phyloP scores from a whole-genome alignment of 2,888 invertebrate genomes.

The Diaperis boleti region DNA sequence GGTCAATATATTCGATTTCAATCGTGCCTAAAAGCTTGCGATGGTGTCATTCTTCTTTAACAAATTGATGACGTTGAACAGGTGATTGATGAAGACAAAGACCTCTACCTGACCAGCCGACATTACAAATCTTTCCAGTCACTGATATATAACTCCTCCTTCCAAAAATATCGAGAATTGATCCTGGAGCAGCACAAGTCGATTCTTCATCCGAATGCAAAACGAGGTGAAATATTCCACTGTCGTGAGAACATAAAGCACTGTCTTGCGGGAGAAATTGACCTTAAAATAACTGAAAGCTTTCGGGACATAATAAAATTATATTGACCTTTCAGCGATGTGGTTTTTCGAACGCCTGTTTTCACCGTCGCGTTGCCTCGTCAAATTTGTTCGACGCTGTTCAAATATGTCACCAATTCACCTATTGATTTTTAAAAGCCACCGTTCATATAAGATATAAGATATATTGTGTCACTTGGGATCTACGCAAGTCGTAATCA shows the following conservation, averaged over 20 bases:
- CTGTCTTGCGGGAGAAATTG: slow-evolving; percentile 52
- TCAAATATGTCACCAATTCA: slow-evolving; percentile 22
- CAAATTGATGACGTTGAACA: too few species aligned
- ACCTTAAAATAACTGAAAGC: slow-evolving; percentile 54
- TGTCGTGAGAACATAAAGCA: slow-evolving; percentile 47
- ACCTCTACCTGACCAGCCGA: too few species aligned
- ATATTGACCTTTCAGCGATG: slow-evolving; percentile 46
- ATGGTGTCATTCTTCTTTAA: too few species aligned
- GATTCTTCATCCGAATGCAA: slow-evolving; percentile 31
- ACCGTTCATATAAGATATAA: too few species aligned
- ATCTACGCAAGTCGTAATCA: slow-evolving; percentile 17
- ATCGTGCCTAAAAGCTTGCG: too few species aligned
- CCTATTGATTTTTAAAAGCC: slow-evolving; percentile 22
- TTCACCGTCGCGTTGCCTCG: slow-evolving; percentile 13
- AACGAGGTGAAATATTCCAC: slow-evolving; percentile 37
- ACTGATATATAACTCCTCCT: slow-evolving; percentile 19
- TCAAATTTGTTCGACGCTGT: slow-evolving; percentile 20
- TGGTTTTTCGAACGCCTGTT: slow-evolving; percentile 31
- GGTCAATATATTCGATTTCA: too few species aligned
- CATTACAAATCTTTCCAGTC: too few species aligned
- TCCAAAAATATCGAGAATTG: slow-evolving; percentile 21
- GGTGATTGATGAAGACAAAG: too few species aligned
- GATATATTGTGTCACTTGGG: slow-evolving; percentile 25
- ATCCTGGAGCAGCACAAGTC: slow-evolving; percentile 20
- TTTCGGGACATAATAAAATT: slow-evolving; percentile 52